A percentile compares a stretch with the other conserved stretches of the same genome.
Conservation (phyloP, 2,888 invertebrate species). For the Agrotis puta region DNA sequence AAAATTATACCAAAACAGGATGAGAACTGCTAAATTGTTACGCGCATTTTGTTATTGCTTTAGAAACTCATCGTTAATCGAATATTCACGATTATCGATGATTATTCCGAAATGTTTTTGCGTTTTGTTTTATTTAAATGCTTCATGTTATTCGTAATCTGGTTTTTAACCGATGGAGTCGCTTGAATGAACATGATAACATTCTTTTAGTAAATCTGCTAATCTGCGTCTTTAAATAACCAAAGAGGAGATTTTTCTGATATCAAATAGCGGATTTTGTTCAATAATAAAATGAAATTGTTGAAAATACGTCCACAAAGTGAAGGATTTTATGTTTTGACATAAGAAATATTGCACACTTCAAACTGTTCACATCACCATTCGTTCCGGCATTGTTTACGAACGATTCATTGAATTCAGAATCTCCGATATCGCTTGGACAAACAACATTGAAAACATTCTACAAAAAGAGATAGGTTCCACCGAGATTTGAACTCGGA, state of each 20-base stretch:
- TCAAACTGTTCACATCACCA: neutral
- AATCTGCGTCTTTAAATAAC: neutral
- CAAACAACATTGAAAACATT: conserved; percentile 39
- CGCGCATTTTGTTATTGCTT: conserved; percentile 1
- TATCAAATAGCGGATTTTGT: neutral
- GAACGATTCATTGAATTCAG: conserved; percentile 9
- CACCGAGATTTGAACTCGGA: conserved; percentile 96
- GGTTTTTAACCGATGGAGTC: neutral
- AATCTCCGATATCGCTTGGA: conserved; percentile 3
- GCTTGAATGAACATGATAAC: conserved; percentile 7
- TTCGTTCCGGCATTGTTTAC: conserved; percentile 27
- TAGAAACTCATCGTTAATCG: conserved; percentile 16
- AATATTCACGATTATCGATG: conserved; percentile 22
- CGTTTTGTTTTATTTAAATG: conserved; percentile 10
- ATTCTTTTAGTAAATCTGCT: conserved; percentile 5
- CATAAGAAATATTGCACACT: conserved; percentile 8
- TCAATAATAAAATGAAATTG: too few relatives aligned
- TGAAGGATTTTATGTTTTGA: conserved; percentile 8
- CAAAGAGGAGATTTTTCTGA: neutral
- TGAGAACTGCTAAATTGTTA: conserved; percentile 5
- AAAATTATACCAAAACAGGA: conserved; percentile 17
- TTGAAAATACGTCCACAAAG: neutral
- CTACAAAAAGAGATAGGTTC: conserved; percentile 87
- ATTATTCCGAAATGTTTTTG: neutral
- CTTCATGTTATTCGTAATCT: neutral